These are phyloP conservation scores for Tetraneura akinire DNA, from an alignment of 1,140 invertebrate genomes.

Conservation along the genomic window DNA sequence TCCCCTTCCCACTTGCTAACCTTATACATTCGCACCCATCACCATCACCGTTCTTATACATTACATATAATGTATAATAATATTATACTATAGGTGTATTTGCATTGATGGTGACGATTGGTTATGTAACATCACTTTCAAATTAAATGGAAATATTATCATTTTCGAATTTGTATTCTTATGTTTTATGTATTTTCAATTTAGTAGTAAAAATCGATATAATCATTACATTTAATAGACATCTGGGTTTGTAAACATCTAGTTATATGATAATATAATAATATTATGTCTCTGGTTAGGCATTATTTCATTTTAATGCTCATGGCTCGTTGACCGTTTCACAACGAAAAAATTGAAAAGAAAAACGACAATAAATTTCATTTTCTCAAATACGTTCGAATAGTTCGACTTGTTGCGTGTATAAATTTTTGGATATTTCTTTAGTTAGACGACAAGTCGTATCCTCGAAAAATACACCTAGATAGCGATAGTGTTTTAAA, in stretches of 20 bases:
- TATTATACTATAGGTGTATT: too few relatives aligned
- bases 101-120: neutral
- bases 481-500: slow-evolving; percentile 12
- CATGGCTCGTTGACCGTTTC: too few relatives aligned
- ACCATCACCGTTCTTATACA: neutral
- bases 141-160: neutral
- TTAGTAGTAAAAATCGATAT: neutral
- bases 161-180: too few relatives aligned
- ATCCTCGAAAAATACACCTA: neutral
- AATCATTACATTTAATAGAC: too few relatives aligned
- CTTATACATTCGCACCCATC: neutral
- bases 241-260: too few relatives aligned
- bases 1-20: neutral
- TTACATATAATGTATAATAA: too few relatives aligned
- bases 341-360: too few relatives aligned
- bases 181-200: too few relatives aligned
- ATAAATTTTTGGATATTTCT: neutral
- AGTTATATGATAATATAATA: too few relatives aligned
- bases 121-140: neutral
- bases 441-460: neutral
- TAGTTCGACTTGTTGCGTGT: slow-evolving; percentile 5
- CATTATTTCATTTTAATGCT: too few relatives aligned
- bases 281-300: too few relatives aligned
- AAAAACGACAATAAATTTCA: too few relatives aligned
- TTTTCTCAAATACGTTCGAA: neutral